These are phyloP conservation scores for Menura novaehollandiae DNA, from an alignment of 2,113 vertebrate genomes.

Conservation along the genomic window DNA sequence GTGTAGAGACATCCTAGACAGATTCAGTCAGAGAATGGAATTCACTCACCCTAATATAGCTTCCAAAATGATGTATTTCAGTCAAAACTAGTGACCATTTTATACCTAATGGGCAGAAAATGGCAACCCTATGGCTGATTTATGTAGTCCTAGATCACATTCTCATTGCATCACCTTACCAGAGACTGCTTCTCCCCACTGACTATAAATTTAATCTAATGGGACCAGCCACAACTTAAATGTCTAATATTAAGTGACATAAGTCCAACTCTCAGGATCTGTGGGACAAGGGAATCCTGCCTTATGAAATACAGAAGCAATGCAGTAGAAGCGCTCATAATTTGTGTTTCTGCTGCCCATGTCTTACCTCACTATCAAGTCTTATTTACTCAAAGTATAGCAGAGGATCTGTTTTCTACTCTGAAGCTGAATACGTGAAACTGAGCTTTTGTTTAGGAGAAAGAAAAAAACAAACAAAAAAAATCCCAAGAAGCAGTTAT, in stretches of 20 bases:
- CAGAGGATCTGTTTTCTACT: background rate
- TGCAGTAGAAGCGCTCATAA: background rate
- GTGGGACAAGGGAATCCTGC: background rate
- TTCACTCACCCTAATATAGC: background rate
- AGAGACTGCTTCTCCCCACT: background rate
- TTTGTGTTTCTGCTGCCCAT: background rate
- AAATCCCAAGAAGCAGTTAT: fast-evolving
- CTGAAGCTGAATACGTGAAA: background rate
- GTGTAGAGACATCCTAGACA: background rate
- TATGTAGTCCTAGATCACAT: background rate
- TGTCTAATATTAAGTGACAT: background rate
- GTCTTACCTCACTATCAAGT: background rate
- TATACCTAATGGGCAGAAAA: background rate
- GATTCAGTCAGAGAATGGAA: background rate
- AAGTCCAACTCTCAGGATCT: background rate
- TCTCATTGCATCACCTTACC: background rate
- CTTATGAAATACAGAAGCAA: background rate
- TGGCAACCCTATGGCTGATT: background rate
- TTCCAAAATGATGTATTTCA: background rate
- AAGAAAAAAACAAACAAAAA: background rate
- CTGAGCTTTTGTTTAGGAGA: background rate
- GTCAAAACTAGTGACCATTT: background rate
- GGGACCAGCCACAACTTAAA: background rate
- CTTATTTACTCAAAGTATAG: background rate
- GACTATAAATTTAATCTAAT: background rate